Evolutionary conservation across 1,140 invertebrate genomes (phyloP), one percentile per base, ranked within the genome.

Genomic region (Agrilus planipennis): DNA sequence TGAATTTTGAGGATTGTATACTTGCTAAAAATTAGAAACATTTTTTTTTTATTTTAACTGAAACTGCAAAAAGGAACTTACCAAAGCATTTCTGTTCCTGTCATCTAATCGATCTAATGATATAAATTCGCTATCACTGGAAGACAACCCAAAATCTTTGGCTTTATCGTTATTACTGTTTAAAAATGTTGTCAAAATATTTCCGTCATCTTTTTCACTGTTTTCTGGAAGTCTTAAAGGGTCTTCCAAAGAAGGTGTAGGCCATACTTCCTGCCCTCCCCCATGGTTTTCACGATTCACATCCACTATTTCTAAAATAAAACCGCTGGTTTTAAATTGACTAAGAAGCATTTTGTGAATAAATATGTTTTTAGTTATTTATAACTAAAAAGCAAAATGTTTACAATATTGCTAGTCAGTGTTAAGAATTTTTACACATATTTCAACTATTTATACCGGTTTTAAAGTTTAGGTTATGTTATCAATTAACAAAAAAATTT

Each of bases 101-200:
- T 57, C 54, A 30, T 54, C 56, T 12, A 57, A 44, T 15, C 55
- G 39, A 34, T 62, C 60, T 37, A 60, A 40, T 3, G 58, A 54
- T 16, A 60, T 59, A 41, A 54, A 62, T 39, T 62, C 60, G 21
- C 45, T 58, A 23, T 62, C 60, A 32, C 49, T 57, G 0, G 57
- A 52, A 22, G 51, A 51, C 37, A 61, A 58, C 6, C 60, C 57
- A 19, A 57, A 42, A 47, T 61, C 60, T 44, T 61, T 62, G 2
- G 59, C 56, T 18, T 48, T 41, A 34, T 58, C 57, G 40, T 58
- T 57, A 32, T 45, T 46, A 37, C 58, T 60, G 32, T 52, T 61
- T 20, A 62, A 57, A 9, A 61, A 41, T 6, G 32, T 52, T 5
- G 57, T 51, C 25, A 61, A 36, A 2, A 61, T 35, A 40, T 41